phyloP scores from a whole-genome alignment of 2,113 vertebrate species.

The Rhineura floridana region DNA sequence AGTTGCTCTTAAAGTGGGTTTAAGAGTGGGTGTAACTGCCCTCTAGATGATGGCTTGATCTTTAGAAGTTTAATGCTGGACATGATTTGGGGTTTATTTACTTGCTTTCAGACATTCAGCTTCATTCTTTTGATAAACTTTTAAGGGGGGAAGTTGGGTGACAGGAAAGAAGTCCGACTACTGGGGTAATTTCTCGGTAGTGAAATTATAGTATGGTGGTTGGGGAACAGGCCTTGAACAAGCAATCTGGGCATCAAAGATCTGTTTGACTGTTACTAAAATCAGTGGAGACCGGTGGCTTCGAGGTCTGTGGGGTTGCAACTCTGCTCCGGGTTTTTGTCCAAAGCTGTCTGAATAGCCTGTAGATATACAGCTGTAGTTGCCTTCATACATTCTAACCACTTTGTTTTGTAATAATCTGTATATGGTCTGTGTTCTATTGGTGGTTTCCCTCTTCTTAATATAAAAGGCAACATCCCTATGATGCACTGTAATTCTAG shows the following conservation, averaged over 20 bases:
- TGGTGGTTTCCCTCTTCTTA: too few relatives aligned
- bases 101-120: background rate
- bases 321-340: too few relatives aligned
- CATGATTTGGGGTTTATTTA: background rate
- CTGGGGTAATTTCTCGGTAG: background rate
- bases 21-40: background rate
- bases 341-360: too few relatives aligned
- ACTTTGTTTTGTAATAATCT: too few relatives aligned
- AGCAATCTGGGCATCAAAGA: background rate
- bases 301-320: too few relatives aligned
- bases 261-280: background rate
- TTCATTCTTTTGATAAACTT: background rate
- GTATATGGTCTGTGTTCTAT: too few relatives aligned
- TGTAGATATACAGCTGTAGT: too few relatives aligned
- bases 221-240: background rate
- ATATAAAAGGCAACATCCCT: too few relatives aligned
- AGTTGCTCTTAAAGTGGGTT: background rate
- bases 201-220: background rate
- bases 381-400: too few relatives aligned
- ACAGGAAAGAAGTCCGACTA: background rate
- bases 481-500: too few relatives aligned
- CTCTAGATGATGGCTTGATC: too few relatives aligned
- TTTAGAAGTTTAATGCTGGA: background rate
- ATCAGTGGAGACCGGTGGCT: too few relatives aligned
- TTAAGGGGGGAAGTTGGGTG: background rate